Base-by-base conservation (phyloP, 2,797 vertebrate species). In the Acanthornis magna region DNA sequence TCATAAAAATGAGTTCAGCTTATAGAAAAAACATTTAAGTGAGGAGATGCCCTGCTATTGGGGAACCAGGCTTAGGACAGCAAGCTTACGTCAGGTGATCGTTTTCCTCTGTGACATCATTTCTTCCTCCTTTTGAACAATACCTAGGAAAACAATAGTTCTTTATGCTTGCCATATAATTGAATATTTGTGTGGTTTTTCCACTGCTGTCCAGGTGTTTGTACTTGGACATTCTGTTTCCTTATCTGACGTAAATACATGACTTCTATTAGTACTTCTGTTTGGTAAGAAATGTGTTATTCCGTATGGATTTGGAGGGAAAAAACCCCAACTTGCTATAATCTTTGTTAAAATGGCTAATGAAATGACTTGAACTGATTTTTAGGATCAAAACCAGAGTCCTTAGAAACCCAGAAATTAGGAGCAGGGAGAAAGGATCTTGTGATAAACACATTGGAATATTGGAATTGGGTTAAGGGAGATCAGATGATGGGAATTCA, bases 71-170 rank as follows among this genome's bases (percentile, higher is more conserved):
- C 70, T 78, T 45, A 60, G 85, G 66, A 89, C 76, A 89, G 40
- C 62, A 84, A 43, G 55, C 32, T 81, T 60, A 26, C 47, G 73
- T 85, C 55, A 54, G 80, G 74, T 86, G 75, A 71, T 85, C 3
- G 16, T 95, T 95, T 93, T 91, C 75, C 76, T 66, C 45, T 80
- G 51, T 94, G 92, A 95, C 71, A 79, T 89, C 9, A 91, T 63
- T 92, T 94, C 79, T 91, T 95, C 89, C 76, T 84, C 23, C 53
- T 61, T 92, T 79, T 70, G 70, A 94, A 91, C 80, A 95, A 86
- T 68, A 81, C 50, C 45, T 62, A 13, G 66, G 48, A 61, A 81
- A 92, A 96, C 88, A 96, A 95, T 86, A 54, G 80, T 22, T 93
- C 91, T 86, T 93, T 74, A 9, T 91, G 55, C 40, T 58, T 93